Base-by-base conservation (phyloP, 2,888 invertebrate species). In the Polietes domitor region DNA sequence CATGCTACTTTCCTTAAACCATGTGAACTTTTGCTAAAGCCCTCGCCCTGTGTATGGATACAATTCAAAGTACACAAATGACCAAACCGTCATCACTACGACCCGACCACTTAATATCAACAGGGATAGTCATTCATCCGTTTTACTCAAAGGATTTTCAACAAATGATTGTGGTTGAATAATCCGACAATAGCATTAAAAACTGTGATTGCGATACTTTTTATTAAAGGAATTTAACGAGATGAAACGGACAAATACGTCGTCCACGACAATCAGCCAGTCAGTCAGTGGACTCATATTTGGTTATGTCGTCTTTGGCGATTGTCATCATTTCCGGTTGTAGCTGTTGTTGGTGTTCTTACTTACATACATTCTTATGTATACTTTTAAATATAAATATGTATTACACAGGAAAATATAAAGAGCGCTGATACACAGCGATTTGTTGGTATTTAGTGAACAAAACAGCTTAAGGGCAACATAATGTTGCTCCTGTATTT, bases 131-230 rank as follows among this genome's bases (percentile, higher is more conserved):
- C 37, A 37, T 37, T 7, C 32, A 32, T 32, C 37, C 19, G 65
- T 37, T 41, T 41, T 77, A 58, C 28, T 50, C 19, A 53, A 70
- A 80, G 73, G 21, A 68, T 58, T 74, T 80, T 63, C 32, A 43
- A 55, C 19, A 83, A 83, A 83, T 80, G 73, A 70, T 80, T 83
- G 83, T 61, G 83, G 80, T 74, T 50, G 70, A 80, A 83, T 74
- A 61, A 80, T 76, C 80, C 77, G 83, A 83, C 83, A 80, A 63
- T 32, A n/a, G 19, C 50, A 77, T 74, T 74, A 76, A 74, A 68
- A 43, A 74, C 53, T 41, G 4, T 28, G 32, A 58, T 63, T 70
- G 70, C 37, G 37, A 37, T 37, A 37, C n/a, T 37, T 37, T 83
- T 77, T 77, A 73, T 68, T 80, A 73, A 63, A 53, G 58, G 19